Percentiles rank a stretch among this genome's conserved stretches.
These are phyloP conservation scores for Tauraco erythrolophus DNA, from an alignment of 2,113 vertebrate genomes.

Conservation along the genomic window DNA sequence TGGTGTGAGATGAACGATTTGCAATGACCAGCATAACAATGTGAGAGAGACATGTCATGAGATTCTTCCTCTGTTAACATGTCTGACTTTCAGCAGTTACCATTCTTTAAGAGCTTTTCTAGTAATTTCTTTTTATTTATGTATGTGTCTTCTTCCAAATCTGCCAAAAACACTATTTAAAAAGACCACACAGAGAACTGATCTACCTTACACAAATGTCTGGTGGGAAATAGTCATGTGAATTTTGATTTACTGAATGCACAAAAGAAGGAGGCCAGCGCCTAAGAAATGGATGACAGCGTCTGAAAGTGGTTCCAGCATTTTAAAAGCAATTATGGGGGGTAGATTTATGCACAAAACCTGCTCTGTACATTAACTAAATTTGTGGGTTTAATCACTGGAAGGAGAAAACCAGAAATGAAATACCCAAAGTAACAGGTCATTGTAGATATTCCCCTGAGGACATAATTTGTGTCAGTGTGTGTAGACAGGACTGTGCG, in stretches of 20 bases:
- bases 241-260: slow-evolving; percentile 54
- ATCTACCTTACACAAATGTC: not conserved
- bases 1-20: slow-evolving; percentile 26
- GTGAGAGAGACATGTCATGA: slow-evolving; percentile 11
- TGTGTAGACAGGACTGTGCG: not conserved
- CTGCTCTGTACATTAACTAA: slow-evolving; percentile 71
- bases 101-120: slow-evolving; percentile 24
- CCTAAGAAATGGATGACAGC: slow-evolving; percentile 58
- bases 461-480: not conserved
- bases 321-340: slow-evolving; percentile 72
- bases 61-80: not conserved
- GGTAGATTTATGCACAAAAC: slow-evolving; percentile 59
- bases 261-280: slow-evolving; percentile 37
- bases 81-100: not conserved
- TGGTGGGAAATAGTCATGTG: slow-evolving; percentile 24
- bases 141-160: not conserved
- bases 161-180: slow-evolving; percentile 39
- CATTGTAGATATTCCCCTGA: not conserved
- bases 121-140: slow-evolving; percentile 35
- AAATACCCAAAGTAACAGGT: slow-evolving; percentile 35
- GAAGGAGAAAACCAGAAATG: slow-evolving; percentile 53
- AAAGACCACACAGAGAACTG: slow-evolving; percentile 56
- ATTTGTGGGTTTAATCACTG: slow-evolving; percentile 69
- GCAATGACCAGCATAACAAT: slow-evolving; percentile 51
- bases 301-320: slow-evolving; percentile 52